Conservation (phyloP, 2,797 vertebrate genomes). For the Poeciliopsis presidionis region DNA sequence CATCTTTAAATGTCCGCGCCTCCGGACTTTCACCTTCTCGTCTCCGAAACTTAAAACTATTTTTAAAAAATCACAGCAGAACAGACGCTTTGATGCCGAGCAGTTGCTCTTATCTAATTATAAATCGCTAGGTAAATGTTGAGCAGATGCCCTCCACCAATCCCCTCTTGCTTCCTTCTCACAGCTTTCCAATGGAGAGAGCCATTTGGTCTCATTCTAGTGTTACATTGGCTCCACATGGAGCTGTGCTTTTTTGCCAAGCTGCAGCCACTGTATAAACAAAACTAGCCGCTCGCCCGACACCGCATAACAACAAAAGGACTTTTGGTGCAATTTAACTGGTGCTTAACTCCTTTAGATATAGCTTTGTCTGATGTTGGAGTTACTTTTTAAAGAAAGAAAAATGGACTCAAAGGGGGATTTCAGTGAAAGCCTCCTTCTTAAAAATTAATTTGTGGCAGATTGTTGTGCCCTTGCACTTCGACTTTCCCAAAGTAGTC, state of each 20-base stretch:
- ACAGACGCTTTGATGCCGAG: conserved; percentile 76
- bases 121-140: conserved; percentile 79
- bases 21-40: conserved; percentile 42
- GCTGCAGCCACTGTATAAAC: conserved; percentile 69
- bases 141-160: conserved; percentile 80
- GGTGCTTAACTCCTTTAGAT: conserved; percentile 26
- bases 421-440: conserved; percentile 70
- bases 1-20: conserved; percentile 67
- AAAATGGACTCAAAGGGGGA: neutral
- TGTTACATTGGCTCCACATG: conserved; percentile 77
- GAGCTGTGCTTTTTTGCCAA: conserved; percentile 69
- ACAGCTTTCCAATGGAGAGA: conserved; percentile 75
- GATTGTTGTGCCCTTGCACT: conserved; percentile 64
- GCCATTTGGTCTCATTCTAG: conserved; percentile 81
- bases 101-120: conserved; percentile 83
- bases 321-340: conserved; percentile 53
- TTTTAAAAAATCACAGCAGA: conserved; percentile 67
- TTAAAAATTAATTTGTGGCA: conserved; percentile 72
- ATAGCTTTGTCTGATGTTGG: conserved; percentile 13
- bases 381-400: neutral
- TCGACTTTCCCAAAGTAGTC: neutral
- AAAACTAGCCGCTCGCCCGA: conserved; percentile 71
- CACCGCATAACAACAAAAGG: conserved; percentile 59
- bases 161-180: conserved; percentile 28
- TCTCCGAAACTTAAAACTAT: conserved; percentile 59